Conservation (phyloP, 2,888 invertebrate genomes). For the Tenthredo amoena region DNA sequence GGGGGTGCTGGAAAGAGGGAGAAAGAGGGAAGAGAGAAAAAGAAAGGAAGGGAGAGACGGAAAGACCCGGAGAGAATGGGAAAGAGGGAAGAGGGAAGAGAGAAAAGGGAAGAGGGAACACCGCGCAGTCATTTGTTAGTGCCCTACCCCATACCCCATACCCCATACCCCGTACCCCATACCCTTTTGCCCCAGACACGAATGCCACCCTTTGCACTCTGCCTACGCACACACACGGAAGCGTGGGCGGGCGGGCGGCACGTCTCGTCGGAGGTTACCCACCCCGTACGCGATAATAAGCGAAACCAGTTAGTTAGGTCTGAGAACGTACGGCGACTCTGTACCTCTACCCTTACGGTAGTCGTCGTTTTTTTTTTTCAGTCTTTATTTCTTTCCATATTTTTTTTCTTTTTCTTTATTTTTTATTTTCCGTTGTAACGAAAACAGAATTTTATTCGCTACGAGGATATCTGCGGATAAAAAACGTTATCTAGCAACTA, state of each 20-base stretch:
- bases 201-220: slow-evolving; percentile 14
- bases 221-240: neutral
- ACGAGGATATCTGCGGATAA: too few relatives aligned
- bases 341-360: neutral
- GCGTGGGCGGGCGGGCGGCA: slow-evolving; percentile 6
- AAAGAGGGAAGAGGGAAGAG: neutral
- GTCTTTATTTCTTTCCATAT: neutral
- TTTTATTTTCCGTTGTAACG: too few relatives aligned
- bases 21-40: neutral
- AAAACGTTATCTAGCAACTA: too few relatives aligned
- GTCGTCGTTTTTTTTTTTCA: neutral
- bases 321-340: slow-evolving; percentile 15
- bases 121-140: slow-evolving; percentile 71
- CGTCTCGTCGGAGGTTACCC: slow-evolving; percentile 56
- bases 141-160: slow-evolving; percentile 61
- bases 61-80: neutral
- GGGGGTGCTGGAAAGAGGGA: neutral
- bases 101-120: neutral
- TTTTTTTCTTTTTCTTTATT: neutral
- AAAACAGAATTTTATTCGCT: too few relatives aligned
- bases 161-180: slow-evolving; percentile 37
- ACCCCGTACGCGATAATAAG: slow-evolving; percentile 63
- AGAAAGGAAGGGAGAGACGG: neutral
- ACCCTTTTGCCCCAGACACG: slow-evolving; percentile 28
- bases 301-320: slow-evolving; percentile 61